Percentiles rank a stretch among this genome's conserved stretches.
Conservation (phyloP, 2,113 vertebrate species). For the Ceyx cyanopectus region DNA sequence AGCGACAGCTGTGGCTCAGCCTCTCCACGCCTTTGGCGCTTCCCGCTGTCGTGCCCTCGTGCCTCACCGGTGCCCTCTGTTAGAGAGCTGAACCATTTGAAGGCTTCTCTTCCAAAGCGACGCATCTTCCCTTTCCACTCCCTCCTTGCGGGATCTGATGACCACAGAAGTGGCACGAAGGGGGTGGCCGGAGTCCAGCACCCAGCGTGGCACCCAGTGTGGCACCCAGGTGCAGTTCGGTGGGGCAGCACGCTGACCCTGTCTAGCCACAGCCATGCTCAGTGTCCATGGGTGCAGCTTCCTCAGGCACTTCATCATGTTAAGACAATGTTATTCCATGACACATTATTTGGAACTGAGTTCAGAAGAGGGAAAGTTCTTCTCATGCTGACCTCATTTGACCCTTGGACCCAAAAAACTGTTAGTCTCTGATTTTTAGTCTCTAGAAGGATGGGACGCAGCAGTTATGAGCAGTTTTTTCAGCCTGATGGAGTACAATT, state of each 20-base stretch:
- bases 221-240: neutral
- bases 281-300: neutral
- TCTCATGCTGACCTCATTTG: neutral
- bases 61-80: accelerated
- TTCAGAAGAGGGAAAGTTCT: neutral
- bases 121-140: neutral
- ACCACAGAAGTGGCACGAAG: neutral
- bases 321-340: neutral
- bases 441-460: neutral
- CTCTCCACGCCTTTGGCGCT: accelerated
- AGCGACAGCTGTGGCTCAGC: neutral
- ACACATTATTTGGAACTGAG: neutral
- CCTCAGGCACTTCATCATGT: accelerated
- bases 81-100: neutral
- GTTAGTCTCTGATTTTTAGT: neutral
- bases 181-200: accelerated
- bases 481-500: neutral
- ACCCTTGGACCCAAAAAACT: neutral
- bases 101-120: neutral
- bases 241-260: accelerated
- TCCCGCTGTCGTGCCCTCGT: accelerated
- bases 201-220: accelerated
- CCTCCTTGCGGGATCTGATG: neutral
- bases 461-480: neutral
- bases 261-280: accelerated